phyloP scores from a whole-genome alignment of 2,888 invertebrate genomes.

The Ferrisia virgata region DNA sequence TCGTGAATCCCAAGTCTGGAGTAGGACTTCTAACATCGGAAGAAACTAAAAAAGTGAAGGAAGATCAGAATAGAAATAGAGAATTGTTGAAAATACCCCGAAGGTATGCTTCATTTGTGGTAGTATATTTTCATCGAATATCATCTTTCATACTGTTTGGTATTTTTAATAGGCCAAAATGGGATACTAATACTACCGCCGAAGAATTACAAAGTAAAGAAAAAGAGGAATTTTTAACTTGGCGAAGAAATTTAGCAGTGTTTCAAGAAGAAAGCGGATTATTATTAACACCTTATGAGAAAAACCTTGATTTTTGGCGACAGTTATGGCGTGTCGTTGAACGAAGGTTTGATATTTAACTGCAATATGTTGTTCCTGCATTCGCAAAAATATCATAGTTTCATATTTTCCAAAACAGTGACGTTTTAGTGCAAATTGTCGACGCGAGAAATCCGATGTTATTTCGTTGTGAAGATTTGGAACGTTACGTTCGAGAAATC shows the following conservation, averaged over 20 bases:
- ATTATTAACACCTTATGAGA: constrained; percentile 92
- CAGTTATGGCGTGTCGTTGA: constrained; percentile 99
- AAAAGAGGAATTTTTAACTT: constrained; percentile 79
- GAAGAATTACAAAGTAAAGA: constrained; percentile 79
- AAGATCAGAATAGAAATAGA: constrained; percentile 61
- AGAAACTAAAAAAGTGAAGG: constrained; percentile 58
- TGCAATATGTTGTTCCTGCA: background rate
- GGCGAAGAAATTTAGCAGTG: constrained; percentile 79
- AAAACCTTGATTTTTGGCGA: constrained; percentile 96
- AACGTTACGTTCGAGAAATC: constrained; percentile 77
- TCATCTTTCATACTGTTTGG: background rate
- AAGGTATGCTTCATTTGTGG: too few relatives aligned
- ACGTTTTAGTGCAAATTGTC: constrained; percentile 88
- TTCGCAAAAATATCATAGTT: background rate
- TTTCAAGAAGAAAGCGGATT: constrained; percentile 76
- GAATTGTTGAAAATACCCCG: constrained; percentile 76
- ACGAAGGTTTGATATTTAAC: constrained; percentile 56
- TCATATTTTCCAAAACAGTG: constrained; percentile 58
- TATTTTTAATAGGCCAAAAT: constrained; percentile 65
- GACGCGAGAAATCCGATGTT: constrained; percentile 95
- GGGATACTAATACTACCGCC: constrained; percentile 71
- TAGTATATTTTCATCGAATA: background rate
- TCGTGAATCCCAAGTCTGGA: constrained; percentile 64
- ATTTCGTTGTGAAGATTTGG: constrained; percentile 89
- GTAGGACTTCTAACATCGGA: constrained; percentile 62